These are phyloP conservation scores for Cecidostiba fungosa DNA, from an alignment of 2,888 invertebrate species.

Conservation along the genomic window DNA sequence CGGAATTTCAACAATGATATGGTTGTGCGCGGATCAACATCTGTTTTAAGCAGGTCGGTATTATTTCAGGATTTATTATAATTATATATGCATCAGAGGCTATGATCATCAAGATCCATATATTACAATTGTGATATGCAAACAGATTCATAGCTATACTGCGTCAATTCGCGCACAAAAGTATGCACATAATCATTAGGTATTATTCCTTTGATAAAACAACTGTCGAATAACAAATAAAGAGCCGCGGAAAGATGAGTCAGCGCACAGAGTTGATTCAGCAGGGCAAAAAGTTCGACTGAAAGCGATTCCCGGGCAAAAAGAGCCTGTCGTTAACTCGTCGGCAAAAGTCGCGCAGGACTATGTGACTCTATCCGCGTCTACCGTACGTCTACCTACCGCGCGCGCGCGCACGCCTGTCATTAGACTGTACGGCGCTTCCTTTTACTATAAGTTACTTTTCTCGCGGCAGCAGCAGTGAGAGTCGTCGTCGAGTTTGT, in stretches of 20 bases:
- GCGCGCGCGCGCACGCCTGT: conserved; percentile 19
- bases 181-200: background rate
- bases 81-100: no score
- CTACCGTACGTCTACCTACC: conserved; percentile 24
- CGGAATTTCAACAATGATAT: no score
- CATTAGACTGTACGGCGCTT: conserved; percentile 35
- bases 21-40: no score
- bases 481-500: conserved; percentile 23
- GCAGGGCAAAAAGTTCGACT: background rate
- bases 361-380: background rate
- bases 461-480: background rate
- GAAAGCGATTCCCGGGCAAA: background rate
- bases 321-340: conserved; percentile 24
- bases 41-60: no score
- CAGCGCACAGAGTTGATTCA: background rate
- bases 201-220: background rate
- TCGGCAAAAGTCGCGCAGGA: background rate
- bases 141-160: no score
- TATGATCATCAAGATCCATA: background rate
- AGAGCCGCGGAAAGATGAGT: background rate
- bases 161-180: background rate
- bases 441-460: background rate
- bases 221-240: background rate
- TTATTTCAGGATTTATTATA: no score
- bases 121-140: no score